Percentiles rank a stretch among this genome's conserved stretches.
Evolutionary conservation across 2,888 invertebrate species (phyloP).

Genomic region (Zootermopsis nevadensis): DNA sequence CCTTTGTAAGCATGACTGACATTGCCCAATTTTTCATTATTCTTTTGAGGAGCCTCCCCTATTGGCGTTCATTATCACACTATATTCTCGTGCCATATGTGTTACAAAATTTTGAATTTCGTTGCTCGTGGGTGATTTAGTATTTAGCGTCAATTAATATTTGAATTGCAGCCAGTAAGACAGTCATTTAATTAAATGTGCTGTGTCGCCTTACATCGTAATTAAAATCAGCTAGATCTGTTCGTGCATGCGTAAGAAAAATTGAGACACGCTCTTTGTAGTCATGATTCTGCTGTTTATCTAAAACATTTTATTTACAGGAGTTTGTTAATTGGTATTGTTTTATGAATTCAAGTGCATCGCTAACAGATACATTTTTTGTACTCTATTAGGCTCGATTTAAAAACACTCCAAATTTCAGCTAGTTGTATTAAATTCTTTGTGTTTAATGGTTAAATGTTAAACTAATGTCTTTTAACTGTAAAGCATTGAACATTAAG

Average conservation of each 20-base stretch:
- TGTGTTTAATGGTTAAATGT: too few relatives aligned
- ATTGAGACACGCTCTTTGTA: too few relatives aligned
- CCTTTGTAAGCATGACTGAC: constrained; percentile 45
- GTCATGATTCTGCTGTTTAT: too few relatives aligned
- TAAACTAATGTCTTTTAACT: too few relatives aligned
- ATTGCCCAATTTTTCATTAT: constrained; percentile 22
- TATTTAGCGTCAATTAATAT: neutral
- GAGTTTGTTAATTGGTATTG: too few relatives aligned
- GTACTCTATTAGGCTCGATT: too few relatives aligned
- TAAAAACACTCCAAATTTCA: too few relatives aligned
- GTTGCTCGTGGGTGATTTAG: neutral
- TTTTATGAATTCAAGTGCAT: too few relatives aligned
- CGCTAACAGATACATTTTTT: too few relatives aligned
- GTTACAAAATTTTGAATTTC: neutral
- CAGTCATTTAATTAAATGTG: neutral
- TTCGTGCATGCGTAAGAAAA: constrained; percentile 23
- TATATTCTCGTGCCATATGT: neutral
- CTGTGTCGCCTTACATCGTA: constrained; percentile 6
- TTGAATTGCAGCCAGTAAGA: neutral
- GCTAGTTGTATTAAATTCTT: too few relatives aligned
- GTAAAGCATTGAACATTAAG: too few relatives aligned
- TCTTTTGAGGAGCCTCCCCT: constrained; percentile 8
- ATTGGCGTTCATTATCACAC: neutral
- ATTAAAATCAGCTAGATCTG: neutral
- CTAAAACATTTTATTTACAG: too few relatives aligned